Base-by-base conservation (phyloP, 2,888 invertebrate species). In the Yponomeuta plumbellus region DNA sequence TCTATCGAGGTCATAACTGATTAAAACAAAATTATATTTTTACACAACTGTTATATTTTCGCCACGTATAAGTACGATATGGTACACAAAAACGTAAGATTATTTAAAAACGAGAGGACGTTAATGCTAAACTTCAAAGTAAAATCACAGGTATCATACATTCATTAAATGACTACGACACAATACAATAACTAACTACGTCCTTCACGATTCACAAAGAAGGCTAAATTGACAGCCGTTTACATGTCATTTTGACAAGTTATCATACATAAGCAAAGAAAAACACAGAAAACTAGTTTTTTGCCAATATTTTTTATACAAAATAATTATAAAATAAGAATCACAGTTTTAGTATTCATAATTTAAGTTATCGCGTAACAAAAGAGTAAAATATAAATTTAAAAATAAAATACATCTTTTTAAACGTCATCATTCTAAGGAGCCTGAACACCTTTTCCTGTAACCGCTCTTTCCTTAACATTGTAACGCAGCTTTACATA, bases 141-240 rank as follows among this genome's bases (percentile, higher is more conserved):
- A 80, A 86, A 52, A 89, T 90, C 89, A 90, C 89, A 90, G 89
- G 85, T 82, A 81, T 80, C 84, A 85, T 85, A 88, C 80, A 82
- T 80, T 79, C 78, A n/a, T 64, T 68, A 68, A 61, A 66, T 63
- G 58, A 69, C 34, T 26, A 44, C 64, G 67, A 68, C 34, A 67
- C 64, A 65, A 66, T n/a, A 23, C 57, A 62, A n/a, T 59, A 23
- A 11, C 59, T 59, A 59, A 1, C 13, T 23, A 59, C 11, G 59
- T 23, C 4, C 23, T 21, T 17, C 17, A 17, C 1, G 44, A 52
- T 17, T 5, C 13, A 17, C 44, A 17, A 52, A 52, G 44, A 34
- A 8, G 44, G 17, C 44, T 52, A 17, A 52, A 52, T 52, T 52
- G 44, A 52, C 44, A 13, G 44, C 10, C 10, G 5, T 34, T 34